A percentile compares a stretch with the other conserved stretches of the same genome.
These are phyloP conservation scores for Agonum fuliginosum DNA, from an alignment of 2,888 invertebrate genomes.

Conservation along the genomic window DNA sequence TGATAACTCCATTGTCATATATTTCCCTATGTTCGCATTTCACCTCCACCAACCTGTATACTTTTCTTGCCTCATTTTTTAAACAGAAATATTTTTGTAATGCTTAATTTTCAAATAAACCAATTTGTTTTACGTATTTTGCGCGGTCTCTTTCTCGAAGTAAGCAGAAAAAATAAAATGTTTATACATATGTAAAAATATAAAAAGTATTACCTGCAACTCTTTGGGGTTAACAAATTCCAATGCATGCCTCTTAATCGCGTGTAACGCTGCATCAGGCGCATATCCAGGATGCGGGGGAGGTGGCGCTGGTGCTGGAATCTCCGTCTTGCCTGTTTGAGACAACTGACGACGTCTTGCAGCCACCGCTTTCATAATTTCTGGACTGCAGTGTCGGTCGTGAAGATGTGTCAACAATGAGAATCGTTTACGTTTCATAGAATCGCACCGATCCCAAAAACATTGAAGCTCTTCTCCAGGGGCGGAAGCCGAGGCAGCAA, in stretches of 20 bases:
- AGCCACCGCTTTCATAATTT: conserved; percentile 81
- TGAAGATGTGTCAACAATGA: conserved; percentile 97
- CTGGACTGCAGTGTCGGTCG: conserved; percentile 93
- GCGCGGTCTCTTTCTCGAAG: too few species aligned
- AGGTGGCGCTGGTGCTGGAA: conserved; percentile 74
- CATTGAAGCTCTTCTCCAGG: conserved; percentile 85
- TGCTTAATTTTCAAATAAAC: too few species aligned
- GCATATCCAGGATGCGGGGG: conserved; percentile 89
- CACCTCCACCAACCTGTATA: too few species aligned
- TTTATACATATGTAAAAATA: too few species aligned
- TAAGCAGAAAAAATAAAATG: too few species aligned
- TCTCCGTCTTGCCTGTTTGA: conserved; percentile 74
- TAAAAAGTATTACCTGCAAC: conserved; percentile 80
- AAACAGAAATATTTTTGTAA: too few species aligned
- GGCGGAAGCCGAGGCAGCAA: conserved; percentile 79
- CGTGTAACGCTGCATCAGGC: conserved; percentile 96
- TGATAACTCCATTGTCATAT: too few species aligned
- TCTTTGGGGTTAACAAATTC: conserved; percentile 94
- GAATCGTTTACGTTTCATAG: conserved; percentile 91
- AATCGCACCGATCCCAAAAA: conserved; percentile 93
- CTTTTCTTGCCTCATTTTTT: too few species aligned
- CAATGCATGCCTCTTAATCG: conserved; percentile 95
- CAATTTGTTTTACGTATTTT: too few species aligned
- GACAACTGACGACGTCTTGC: conserved; percentile 79
- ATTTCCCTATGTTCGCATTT: too few species aligned